Evolutionary conservation across 2,888 invertebrate genomes (phyloP).

Genomic region (Luffia ferchaultella): DNA sequence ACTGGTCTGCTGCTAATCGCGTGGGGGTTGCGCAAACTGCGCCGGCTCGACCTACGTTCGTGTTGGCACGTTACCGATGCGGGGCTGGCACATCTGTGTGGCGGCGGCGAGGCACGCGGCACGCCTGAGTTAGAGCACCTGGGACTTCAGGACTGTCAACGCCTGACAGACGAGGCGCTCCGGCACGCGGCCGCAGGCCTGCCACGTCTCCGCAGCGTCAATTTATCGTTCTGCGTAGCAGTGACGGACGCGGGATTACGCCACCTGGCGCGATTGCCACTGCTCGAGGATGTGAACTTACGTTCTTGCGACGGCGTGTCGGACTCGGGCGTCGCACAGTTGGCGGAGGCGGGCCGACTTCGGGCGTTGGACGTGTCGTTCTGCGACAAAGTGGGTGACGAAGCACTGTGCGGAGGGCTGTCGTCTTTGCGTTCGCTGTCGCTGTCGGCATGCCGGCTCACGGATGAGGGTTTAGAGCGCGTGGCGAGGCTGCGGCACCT

Average conservation of each 20-base stretch:
- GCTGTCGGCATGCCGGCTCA: constrained; percentile 90
- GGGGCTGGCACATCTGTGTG: constrained; percentile 87
- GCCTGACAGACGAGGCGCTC: constrained; percentile 90
- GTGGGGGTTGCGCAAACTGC: constrained; percentile 86
- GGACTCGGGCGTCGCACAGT: constrained; percentile 89
- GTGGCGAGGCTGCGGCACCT: constrained; percentile 87
- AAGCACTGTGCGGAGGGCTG: constrained; percentile 86
- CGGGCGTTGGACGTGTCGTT: constrained; percentile 90
- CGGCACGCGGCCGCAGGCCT: constrained; percentile 86
- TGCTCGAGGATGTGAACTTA: constrained; percentile 85
- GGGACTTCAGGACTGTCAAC: constrained; percentile 94
- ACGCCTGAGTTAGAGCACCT: constrained; percentile 83
- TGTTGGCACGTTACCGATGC: constrained; percentile 93
- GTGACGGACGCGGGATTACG: constrained; percentile 93
- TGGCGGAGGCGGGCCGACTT: constrained; percentile 89
- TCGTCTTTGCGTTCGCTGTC: constrained; percentile 84
- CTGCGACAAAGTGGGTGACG: constrained; percentile 95
- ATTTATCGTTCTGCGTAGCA: constrained; percentile 93
- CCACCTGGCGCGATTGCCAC: constrained; percentile 85
- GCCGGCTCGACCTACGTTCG: constrained; percentile 86
- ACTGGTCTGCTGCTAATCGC: constrained; percentile 86
- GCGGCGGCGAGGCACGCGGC: constrained; percentile 64
- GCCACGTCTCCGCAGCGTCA: constrained; percentile 82
- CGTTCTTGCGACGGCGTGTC: constrained; percentile 94
- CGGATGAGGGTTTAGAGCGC: constrained; percentile 88